Evolutionary conservation across 2,888 invertebrate species (phyloP).

Genomic region (Spodoptera exigua): DNA sequence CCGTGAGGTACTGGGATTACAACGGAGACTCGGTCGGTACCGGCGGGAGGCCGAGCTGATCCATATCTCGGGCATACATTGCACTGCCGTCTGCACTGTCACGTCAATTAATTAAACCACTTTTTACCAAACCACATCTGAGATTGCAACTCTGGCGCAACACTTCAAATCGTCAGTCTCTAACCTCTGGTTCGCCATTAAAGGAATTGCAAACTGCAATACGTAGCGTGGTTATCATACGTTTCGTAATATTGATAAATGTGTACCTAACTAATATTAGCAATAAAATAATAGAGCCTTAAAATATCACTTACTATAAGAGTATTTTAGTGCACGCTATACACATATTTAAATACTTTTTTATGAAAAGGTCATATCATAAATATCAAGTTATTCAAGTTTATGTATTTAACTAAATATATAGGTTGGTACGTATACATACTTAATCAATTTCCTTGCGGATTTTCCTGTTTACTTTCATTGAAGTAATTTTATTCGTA

Average conservation of each 20-base stretch:
- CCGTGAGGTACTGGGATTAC: slow-evolving; percentile 41
- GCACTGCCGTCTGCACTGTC: slow-evolving; percentile 37
- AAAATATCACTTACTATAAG: slow-evolving; percentile 15
- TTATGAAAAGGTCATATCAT: background rate
- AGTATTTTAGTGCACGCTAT: slow-evolving; percentile 12
- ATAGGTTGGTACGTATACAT: background rate
- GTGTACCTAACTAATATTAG: slow-evolving; percentile 5
- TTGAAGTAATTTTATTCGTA: slow-evolving; percentile 5
- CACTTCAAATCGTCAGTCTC: slow-evolving; percentile 22
- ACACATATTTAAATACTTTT: background rate
- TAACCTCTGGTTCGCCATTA: slow-evolving; percentile 34
- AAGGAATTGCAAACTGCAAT: slow-evolving; percentile 23
- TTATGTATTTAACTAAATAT: slow-evolving; percentile 1
- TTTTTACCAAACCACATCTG: slow-evolving; percentile 46
- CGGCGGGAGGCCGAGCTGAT: slow-evolving; percentile 10
- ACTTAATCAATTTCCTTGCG: background rate
- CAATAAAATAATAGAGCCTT: slow-evolving; percentile 9
- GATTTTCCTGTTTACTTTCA: slow-evolving; percentile 36
- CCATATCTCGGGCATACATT: slow-evolving; percentile 34
- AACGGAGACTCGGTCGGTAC: background rate
- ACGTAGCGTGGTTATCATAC: slow-evolving; percentile 23
- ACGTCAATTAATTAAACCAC: slow-evolving; percentile 49
- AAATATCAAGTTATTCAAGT: background rate
- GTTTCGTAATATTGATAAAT: slow-evolving; percentile 27
- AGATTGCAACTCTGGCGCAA: slow-evolving; percentile 40